Evolutionary conservation across 2,113 vertebrate genomes (phyloP).

Genomic region (Parus major): DNA sequence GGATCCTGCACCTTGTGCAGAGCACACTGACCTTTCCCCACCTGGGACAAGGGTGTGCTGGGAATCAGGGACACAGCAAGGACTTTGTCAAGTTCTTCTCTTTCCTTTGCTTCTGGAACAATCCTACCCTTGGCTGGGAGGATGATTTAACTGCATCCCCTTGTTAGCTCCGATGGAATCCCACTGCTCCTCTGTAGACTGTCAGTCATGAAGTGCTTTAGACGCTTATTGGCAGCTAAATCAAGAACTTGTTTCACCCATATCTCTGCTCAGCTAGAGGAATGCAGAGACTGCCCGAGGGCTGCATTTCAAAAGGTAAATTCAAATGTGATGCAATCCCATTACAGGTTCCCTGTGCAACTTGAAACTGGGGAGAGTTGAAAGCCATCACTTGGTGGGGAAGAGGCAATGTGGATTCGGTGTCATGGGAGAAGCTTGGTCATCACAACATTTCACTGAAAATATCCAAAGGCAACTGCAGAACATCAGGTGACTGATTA

Average conservation of each 20-base stretch:
- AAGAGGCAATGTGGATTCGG: not conserved
- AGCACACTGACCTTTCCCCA: not conserved
- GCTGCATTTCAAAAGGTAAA: slow-evolving; percentile 50
- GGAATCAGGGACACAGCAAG: not conserved
- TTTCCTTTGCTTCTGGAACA: not conserved
- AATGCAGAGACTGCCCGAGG: slow-evolving; percentile 12
- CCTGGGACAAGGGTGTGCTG: not conserved
- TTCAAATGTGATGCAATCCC: not conserved
- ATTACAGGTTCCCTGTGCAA: not conserved
- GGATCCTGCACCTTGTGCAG: not conserved
- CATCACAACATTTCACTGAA: not conserved
- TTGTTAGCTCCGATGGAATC: not conserved
- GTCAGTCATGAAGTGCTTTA: slow-evolving; percentile 9
- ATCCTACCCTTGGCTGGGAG: not conserved
- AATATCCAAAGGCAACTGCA: slow-evolving; percentile 22
- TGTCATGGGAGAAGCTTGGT: not conserved
- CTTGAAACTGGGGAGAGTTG: not conserved
- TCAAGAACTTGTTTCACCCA: slow-evolving; percentile 48
- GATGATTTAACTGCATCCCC: not conserved
- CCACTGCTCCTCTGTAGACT: not conserved
- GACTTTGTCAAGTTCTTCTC: not conserved
- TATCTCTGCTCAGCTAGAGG: not conserved
- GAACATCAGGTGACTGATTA: slow-evolving; percentile 11
- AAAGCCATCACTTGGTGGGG: not conserved
- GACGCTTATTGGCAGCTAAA: slow-evolving; percentile 43